phyloP scores from a whole-genome alignment of 1,140 invertebrate genomes.

The Trichoplusia ni region DNA sequence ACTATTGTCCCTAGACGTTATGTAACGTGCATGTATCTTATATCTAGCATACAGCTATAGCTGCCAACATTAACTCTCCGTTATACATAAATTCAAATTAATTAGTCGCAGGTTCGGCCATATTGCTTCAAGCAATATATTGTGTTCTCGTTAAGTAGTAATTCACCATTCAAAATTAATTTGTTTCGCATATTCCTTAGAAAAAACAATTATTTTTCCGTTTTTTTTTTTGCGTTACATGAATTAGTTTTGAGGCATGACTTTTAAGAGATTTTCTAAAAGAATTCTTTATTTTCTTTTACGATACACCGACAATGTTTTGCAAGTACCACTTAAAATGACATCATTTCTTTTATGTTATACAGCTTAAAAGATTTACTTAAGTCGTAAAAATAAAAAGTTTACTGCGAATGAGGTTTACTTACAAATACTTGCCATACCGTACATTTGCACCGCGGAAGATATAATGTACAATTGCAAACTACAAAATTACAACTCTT shows the following conservation, averaged over 20 bases:
- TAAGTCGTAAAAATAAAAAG: too few relatives aligned
- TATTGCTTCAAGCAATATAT: slow-evolving; percentile 13
- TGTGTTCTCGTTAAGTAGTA: slow-evolving; percentile 13
- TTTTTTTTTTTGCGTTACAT: too few relatives aligned
- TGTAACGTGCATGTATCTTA: neutral
- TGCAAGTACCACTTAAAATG: too few relatives aligned
- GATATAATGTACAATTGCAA: too few relatives aligned
- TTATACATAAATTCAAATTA: slow-evolving; percentile 18
- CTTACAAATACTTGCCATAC: neutral
- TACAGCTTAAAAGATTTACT: too few relatives aligned
- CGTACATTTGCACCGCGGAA: too few relatives aligned
- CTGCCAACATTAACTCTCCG: slow-evolving; percentile 13
- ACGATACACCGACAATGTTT: too few relatives aligned
- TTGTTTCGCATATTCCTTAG: neutral
- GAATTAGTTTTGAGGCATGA: too few relatives aligned
- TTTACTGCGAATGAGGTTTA: too few relatives aligned
- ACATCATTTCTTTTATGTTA: too few relatives aligned
- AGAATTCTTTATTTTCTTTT: too few relatives aligned
- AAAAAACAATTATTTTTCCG: neutral
- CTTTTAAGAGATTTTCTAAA: too few relatives aligned
- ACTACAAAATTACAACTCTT: neutral
- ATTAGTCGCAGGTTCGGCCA: slow-evolving; percentile 2
- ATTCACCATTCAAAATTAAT: slow-evolving; percentile 11
- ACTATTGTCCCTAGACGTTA: neutral
- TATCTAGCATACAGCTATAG: neutral